Base-by-base conservation (phyloP, 2,888 invertebrate genomes). In the Cerastis leucographa region DNA sequence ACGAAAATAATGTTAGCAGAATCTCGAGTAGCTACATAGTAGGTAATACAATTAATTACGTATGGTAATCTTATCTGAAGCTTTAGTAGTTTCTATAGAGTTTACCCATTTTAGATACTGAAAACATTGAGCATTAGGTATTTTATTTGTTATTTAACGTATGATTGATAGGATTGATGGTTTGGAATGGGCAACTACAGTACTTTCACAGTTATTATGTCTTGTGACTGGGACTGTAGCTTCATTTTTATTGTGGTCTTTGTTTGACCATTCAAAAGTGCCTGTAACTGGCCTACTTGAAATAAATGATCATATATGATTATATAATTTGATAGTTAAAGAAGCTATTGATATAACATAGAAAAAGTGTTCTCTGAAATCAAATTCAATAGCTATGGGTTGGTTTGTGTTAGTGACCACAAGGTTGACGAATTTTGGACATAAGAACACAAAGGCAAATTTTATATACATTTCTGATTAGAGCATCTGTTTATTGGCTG, bases 1-100 rank as follows among this genome's bases (percentile, higher is more conserved):
- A 49, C 19, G 6, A 29, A 68, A 29, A 76, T 59, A 59, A 42
- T 42, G n/a, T 59, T 49, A 49, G 22, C 59, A 51, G 19, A 51
- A 44, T 70, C n/a, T 44, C 9, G 25, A 69, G 29, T 35, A 19
- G 19, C 35, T 78, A n/a, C n/a, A 11, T n/a, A 56, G n/a, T 22
- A 51, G 35, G 25, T 46, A 42, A 76, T 29, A 78, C 40, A 42
- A 59, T 78, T 78, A 70, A 76, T 70, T 61, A 51, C 9, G 17
- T 49, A 25, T 40, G 42, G 25, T 44, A 68, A 71, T 61, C 2
- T 61, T 44, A 76, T 76, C 49, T 25, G 59, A 61, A 35, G 49
- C 49, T 42, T 12, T 59, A 25, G 17, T 42, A 49, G 19, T 49
- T 78, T 68, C 19, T n/a, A 19, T 4, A n/a, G 8, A 19, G 14